phyloP scores from a whole-genome alignment of 2,888 invertebrate genomes.

The Colletes collaris region DNA sequence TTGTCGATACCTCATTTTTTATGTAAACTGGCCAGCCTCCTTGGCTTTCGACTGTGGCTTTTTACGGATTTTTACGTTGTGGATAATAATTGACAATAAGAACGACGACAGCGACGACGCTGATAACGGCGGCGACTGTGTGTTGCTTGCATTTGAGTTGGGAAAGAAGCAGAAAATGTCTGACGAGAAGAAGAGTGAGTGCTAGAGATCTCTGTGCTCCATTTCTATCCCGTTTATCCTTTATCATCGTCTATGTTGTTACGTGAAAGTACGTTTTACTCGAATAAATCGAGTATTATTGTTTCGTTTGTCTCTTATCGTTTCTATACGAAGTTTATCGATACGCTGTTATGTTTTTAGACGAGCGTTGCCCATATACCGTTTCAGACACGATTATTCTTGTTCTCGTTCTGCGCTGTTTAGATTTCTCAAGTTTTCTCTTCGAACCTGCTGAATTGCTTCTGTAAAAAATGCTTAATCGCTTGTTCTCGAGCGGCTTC shows the following conservation, averaged over 20 bases:
- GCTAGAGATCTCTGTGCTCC: slow-evolving; percentile 26
- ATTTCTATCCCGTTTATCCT: slow-evolving; percentile 36
- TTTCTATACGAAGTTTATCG: too few relatives aligned
- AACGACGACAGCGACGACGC: slow-evolving; percentile 41
- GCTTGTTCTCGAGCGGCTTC: slow-evolving; percentile 49
- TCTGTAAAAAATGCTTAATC: slow-evolving; percentile 53
- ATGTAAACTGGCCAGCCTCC: slow-evolving; percentile 44
- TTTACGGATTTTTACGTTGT: slow-evolving; percentile 36
- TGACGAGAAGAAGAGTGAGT: slow-evolving; percentile 51
- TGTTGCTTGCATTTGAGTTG: slow-evolving; percentile 50
- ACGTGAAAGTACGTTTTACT: slow-evolving; percentile 1
- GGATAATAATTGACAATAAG: slow-evolving; percentile 48
- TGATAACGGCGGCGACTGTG: slow-evolving; percentile 39
- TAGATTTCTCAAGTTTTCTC: slow-evolving; percentile 28
- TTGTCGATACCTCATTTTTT: slow-evolving; percentile 28
- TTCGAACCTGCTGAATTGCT: slow-evolving; percentile 49
- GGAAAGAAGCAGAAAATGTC: slow-evolving; percentile 47
- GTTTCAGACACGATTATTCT: slow-evolving; percentile 12
- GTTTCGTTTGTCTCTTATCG: background rate
- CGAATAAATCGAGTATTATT: background rate
- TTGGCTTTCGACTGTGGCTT: slow-evolving; percentile 54
- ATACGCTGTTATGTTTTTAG: background rate
- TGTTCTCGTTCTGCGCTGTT: slow-evolving; percentile 34
- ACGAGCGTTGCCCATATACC: background rate
- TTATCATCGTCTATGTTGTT: slow-evolving; percentile 13